Percentiles rank a stretch among this genome's conserved stretches.
Conservation (phyloP, 1,140 invertebrate species). For the Plectus sambesii region DNA sequence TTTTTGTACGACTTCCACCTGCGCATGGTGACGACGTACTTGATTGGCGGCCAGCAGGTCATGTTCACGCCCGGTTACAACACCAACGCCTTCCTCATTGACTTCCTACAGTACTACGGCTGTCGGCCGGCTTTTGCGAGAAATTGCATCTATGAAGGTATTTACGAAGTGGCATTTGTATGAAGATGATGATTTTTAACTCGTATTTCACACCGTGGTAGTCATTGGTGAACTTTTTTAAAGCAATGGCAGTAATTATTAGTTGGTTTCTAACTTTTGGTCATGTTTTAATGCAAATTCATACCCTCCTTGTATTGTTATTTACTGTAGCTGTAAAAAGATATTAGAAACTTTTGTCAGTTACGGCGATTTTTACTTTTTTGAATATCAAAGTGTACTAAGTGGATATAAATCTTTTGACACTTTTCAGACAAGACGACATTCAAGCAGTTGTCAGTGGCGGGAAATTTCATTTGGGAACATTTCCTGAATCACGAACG, state of each 20-base stretch:
- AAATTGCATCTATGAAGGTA: slow-evolving; percentile 63
- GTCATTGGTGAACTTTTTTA: too few species aligned
- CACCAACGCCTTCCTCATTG: slow-evolving; percentile 63
- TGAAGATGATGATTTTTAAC: slow-evolving; percentile 30
- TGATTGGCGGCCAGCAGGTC: slow-evolving; percentile 52
- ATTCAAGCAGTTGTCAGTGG: slow-evolving; percentile 25
- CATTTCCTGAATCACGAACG: slow-evolving; percentile 32
- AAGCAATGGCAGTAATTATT: too few species aligned
- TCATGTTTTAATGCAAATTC: too few species aligned
- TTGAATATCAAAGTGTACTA: too few species aligned
- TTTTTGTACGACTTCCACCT: slow-evolving; percentile 78
- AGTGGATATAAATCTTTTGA: too few species aligned
- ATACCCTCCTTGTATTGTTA: too few species aligned
- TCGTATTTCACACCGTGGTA: too few species aligned
- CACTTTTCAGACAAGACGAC: slow-evolving; percentile 24
- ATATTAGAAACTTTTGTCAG: too few species aligned
- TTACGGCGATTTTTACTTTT: too few species aligned
- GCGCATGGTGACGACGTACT: slow-evolving; percentile 60
- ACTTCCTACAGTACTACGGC: slow-evolving; percentile 71
- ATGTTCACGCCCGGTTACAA: slow-evolving; percentile 61
- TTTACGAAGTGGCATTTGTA: too few species aligned
- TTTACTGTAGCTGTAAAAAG: too few species aligned
- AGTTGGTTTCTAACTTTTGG: too few species aligned
- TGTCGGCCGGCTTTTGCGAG: slow-evolving; percentile 69
- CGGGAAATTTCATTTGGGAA: slow-evolving; percentile 26